Conservation (phyloP, 2,888 invertebrate genomes). For the Meteorus cinctellus region DNA sequence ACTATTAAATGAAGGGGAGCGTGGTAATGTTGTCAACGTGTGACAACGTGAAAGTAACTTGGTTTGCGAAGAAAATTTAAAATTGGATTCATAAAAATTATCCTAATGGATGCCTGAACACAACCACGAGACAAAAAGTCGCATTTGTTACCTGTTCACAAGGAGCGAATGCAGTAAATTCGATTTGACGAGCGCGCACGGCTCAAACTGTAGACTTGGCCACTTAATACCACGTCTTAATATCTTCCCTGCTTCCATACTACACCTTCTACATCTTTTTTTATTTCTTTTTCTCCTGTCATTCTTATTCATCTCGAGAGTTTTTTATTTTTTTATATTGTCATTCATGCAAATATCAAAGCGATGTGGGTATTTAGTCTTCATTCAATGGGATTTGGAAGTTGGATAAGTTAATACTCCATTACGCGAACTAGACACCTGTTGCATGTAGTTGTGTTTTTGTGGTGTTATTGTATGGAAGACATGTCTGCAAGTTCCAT, state of each 20-base stretch:
- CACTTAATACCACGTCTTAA: neutral
- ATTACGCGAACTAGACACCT: neutral
- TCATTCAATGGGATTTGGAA: neutral
- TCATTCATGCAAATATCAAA: neutral
- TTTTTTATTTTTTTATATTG: neutral
- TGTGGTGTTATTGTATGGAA: neutral
- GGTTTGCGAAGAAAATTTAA: slow-evolving; percentile 69
- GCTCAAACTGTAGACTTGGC: neutral
- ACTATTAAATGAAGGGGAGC: neutral
- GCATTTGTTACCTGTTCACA: slow-evolving; percentile 49
- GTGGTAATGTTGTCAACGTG: slow-evolving; percentile 65
- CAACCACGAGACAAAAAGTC: slow-evolving; percentile 51
- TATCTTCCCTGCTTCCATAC: neutral
- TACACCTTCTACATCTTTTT: neutral
- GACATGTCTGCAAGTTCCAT: neutral
- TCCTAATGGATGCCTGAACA: slow-evolving; percentile 71
- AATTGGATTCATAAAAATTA: slow-evolving; percentile 74
- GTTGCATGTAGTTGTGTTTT: neutral
- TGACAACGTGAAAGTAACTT: slow-evolving; percentile 71
- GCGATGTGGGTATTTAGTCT: neutral
- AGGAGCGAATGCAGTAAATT: slow-evolving; percentile 70
- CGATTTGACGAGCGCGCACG: slow-evolving; percentile 69
- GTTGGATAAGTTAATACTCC: neutral
- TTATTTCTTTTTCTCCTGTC: neutral
- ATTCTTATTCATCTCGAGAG: no score